Percentiles rank a stretch among this genome's conserved stretches.
Conservation (phyloP, 1,140 invertebrate genomes). For the Calephelis virginiensis region DNA sequence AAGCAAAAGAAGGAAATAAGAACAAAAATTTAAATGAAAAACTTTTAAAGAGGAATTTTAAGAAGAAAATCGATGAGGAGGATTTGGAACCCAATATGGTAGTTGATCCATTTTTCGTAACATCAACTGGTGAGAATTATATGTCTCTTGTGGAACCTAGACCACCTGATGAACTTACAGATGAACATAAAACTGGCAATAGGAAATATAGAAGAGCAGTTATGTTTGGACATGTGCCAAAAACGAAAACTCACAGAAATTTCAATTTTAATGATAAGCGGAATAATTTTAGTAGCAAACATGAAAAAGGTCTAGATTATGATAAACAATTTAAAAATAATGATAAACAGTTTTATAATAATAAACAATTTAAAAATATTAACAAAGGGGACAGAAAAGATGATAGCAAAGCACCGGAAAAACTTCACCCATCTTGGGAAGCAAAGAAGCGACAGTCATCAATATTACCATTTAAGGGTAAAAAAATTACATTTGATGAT, state of each 20-base stretch:
- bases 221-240: conserved; percentile 68
- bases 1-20: conserved; percentile 48
- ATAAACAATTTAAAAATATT: conserved; percentile 26
- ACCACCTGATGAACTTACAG: conserved; percentile 65
- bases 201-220: conserved; percentile 65
- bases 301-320: conserved; percentile 33
- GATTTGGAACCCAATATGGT: conserved; percentile 44
- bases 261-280: conserved; percentile 30
- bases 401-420: conserved; percentile 48
- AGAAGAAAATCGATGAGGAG: conserved; percentile 47
- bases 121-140: conserved; percentile 78
- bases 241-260: conserved; percentile 46
- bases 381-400: conserved; percentile 27
- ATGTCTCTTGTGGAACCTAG: conserved; percentile 76
- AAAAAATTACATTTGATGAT: conserved; percentile 73
- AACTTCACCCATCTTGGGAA: conserved; percentile 81
- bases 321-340: conserved; percentile 33
- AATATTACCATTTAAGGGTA: conserved; percentile 70
- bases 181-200: conserved; percentile 64
- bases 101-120: conserved; percentile 81
- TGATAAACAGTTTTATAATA: conserved; percentile 32
- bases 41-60: conserved; percentile 54
- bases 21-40: conserved; percentile 68
- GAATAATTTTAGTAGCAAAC: conserved; percentile 33
- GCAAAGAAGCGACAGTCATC: conserved; percentile 77